These are phyloP conservation scores for Asbolus verrucosus DNA, from an alignment of 1,140 invertebrate species.

Conservation along the genomic window DNA sequence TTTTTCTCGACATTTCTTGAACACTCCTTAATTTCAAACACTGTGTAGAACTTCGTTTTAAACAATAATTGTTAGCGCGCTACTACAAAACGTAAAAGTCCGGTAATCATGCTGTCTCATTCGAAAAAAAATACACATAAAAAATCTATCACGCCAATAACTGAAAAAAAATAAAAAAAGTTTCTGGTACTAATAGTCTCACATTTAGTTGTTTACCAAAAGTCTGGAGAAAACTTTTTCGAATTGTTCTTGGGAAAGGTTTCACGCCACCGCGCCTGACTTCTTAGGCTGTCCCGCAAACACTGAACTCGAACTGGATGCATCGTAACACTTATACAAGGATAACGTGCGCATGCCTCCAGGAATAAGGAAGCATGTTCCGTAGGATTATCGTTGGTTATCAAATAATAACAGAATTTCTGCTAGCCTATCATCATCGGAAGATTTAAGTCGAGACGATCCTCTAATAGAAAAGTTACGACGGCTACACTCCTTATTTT, in stretches of 20 bases:
- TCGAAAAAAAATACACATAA: constrained; percentile 8
- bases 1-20: constrained; percentile 60
- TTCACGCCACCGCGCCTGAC: constrained; percentile 28
- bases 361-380: constrained; percentile 38
- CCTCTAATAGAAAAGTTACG: neutral
- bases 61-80: constrained; percentile 16
- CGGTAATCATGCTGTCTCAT: constrained; percentile 10
- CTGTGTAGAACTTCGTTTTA: constrained; percentile 64
- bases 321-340: constrained; percentile 35
- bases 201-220: constrained; percentile 37
- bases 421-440: neutral
- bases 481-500: neutral
- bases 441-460: neutral
- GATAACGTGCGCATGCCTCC: constrained; percentile 38
- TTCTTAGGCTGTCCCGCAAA: constrained; percentile 38
- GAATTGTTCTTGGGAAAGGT: neutral
- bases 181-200: constrained; percentile 20
- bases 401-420: constrained; percentile 28
- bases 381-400: constrained; percentile 35
- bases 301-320: constrained; percentile 43
- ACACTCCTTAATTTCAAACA: constrained; percentile 63
- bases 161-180: constrained; percentile 40
- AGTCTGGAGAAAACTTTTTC: constrained; percentile 10
- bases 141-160: constrained; percentile 4
- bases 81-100: constrained; percentile 14